Percentiles rank a stretch among this genome's conserved stretches.
Conservation (phyloP, 2,797 vertebrate species). For the Gastrophryne carolinensis region DNA sequence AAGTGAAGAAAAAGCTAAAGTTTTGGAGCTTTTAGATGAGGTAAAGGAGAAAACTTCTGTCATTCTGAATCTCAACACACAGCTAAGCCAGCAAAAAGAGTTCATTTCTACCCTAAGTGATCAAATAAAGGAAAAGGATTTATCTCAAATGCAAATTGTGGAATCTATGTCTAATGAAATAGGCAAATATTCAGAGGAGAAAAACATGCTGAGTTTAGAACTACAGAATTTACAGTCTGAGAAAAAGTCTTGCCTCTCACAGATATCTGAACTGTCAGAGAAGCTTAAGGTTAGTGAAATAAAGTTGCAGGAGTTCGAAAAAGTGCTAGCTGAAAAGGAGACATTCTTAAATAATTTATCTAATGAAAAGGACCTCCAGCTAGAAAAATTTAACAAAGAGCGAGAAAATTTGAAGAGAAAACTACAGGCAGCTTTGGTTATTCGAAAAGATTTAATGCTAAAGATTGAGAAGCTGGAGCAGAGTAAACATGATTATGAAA, state of each 20-base stretch:
- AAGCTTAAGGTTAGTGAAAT: constrained; percentile 66
- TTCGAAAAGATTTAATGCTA: constrained; percentile 80
- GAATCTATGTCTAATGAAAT: constrained; percentile 78
- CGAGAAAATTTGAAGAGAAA: constrained; percentile 82
- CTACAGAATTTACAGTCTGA: constrained; percentile 63
- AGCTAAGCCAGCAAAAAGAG: constrained; percentile 80
- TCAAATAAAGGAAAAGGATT: constrained; percentile 79
- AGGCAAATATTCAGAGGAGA: constrained; percentile 72
- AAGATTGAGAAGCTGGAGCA: constrained; percentile 75
- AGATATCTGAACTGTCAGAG: constrained; percentile 56
- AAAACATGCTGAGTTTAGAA: constrained; percentile 58
- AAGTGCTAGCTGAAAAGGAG: constrained; percentile 59
- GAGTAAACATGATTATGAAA: constrained; percentile 62
- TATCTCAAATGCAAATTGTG: constrained; percentile 73
- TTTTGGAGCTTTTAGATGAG: constrained; percentile 59
- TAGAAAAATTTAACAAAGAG: constrained; percentile 72
- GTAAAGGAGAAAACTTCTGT: constrained; percentile 68
- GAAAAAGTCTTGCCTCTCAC: constrained; percentile 54
- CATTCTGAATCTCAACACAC: constrained; percentile 68
- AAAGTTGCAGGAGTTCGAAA: constrained; percentile 56
- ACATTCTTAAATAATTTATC: constrained; percentile 61
- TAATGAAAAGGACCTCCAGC: constrained; percentile 65
- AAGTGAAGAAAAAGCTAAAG: constrained; percentile 57
- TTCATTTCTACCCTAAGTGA: constrained; percentile 75
- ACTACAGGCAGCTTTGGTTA: constrained; percentile 78